phyloP scores from a whole-genome alignment of 2,888 invertebrate genomes.

The Aporophyla nigra region DNA sequence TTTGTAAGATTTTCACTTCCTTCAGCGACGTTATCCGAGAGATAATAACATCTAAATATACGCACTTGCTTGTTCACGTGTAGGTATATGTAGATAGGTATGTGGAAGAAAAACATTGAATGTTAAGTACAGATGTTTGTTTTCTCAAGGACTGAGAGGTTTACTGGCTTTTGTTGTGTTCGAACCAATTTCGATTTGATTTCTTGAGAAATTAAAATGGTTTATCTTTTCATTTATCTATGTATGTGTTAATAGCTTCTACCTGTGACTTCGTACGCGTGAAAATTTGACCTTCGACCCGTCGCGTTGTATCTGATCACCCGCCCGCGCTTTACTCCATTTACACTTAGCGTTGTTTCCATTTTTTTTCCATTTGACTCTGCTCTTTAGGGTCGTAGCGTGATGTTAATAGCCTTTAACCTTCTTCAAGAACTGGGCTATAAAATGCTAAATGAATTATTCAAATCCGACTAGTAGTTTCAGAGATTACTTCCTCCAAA shows the following conservation, averaged over 20 bases:
- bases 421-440: too few species aligned
- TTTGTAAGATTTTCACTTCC: slow-evolving; percentile 85
- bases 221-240: neutral
- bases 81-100: slow-evolving; percentile 21
- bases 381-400: too few species aligned
- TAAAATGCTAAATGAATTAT: too few species aligned
- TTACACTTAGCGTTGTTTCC: too few species aligned
- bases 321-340: too few species aligned
- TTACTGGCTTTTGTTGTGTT: slow-evolving; percentile 30
- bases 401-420: too few species aligned
- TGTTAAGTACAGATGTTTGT: slow-evolving; percentile 29
- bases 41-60: slow-evolving; percentile 69
- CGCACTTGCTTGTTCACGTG: slow-evolving; percentile 25
- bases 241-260: neutral
- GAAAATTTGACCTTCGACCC: too few species aligned
- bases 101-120: slow-evolving; percentile 48
- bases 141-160: slow-evolving; percentile 16
- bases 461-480: too few species aligned
- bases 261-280: too few species aligned
- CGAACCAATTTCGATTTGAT: neutral
- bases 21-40: slow-evolving; percentile 75
- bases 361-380: too few species aligned
- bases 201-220: neutral
- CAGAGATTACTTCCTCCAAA: too few species aligned
- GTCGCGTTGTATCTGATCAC: too few species aligned